phyloP scores from a whole-genome alignment of 2,888 invertebrate species.

The Sinotaia quadrata region DNA sequence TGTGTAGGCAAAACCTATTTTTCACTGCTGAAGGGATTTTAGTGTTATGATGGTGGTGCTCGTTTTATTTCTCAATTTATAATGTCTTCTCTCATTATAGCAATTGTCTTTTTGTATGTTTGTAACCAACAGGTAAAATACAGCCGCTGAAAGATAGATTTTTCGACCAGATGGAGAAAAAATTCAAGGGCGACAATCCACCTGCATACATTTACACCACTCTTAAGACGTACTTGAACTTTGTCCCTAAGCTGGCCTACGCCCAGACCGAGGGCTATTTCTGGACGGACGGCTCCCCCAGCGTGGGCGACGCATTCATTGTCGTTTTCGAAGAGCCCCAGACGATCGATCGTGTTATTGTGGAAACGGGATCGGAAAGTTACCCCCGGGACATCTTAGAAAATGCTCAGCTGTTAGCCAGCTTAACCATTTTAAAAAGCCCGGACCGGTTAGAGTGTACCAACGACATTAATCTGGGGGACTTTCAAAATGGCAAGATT shows the following conservation, averaged over 20 bases:
- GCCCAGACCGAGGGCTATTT: constrained; percentile 67
- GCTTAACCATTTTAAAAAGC: constrained; percentile 43
- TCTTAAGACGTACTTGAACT: constrained; percentile 62
- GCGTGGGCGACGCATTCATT: constrained; percentile 62
- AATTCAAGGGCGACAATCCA: constrained; percentile 65
- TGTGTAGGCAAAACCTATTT: too few species aligned
- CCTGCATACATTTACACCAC: constrained; percentile 68
- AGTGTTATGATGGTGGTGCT: too few species aligned
- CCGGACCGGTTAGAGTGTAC: constrained; percentile 40
- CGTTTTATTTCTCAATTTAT: too few species aligned
- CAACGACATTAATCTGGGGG: constrained; percentile 43
- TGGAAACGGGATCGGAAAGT: constrained; percentile 62
- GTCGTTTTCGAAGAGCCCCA: constrained; percentile 64
- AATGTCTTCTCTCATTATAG: too few species aligned
- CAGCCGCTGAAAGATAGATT: constrained; percentile 52
- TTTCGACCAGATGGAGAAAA: constrained; percentile 49
- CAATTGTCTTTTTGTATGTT: too few species aligned
- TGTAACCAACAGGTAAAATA: constrained; percentile 41
- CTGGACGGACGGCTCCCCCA: constrained; percentile 65
- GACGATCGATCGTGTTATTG: constrained; percentile 55
- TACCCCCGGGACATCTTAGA: constrained; percentile 59
- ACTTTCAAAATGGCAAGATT: constrained; percentile 61
- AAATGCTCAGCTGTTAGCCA: constrained; percentile 56
- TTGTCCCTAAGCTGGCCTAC: constrained; percentile 68
- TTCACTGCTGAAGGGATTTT: too few species aligned